phyloP scores from a whole-genome alignment of 2,113 vertebrate genomes.

The Tinamus guttatus region DNA sequence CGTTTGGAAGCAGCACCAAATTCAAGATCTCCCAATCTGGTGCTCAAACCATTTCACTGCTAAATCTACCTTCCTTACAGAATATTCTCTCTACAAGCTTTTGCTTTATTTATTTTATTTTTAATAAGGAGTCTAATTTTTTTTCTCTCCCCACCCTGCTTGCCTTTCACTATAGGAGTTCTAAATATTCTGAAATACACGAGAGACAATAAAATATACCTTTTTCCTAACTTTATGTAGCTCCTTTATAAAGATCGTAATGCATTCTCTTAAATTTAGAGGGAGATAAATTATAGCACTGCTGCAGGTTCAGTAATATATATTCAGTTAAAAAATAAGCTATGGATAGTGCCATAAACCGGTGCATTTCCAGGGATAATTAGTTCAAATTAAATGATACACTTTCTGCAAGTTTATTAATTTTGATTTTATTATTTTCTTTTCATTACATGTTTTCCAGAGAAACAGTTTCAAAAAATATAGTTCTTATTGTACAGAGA shows the following conservation, averaged over 20 bases:
- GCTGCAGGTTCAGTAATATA: neutral
- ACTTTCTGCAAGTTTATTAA: neutral
- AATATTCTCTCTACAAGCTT: neutral
- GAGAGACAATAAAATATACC: neutral
- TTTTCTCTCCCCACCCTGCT: fast-evolving
- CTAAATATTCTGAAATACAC: neutral
- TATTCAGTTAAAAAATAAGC: neutral
- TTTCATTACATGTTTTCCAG: neutral
- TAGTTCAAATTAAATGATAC: neutral
- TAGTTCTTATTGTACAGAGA: neutral
- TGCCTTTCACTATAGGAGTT: neutral
- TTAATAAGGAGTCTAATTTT: neutral
- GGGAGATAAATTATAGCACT: neutral
- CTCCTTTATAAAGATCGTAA: neutral
- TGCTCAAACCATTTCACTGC: neutral
- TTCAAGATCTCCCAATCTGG: neutral
- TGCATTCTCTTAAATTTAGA: neutral
- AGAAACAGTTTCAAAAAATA: neutral
- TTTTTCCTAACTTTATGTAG: neutral
- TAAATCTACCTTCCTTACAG: neutral
- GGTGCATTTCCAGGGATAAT: neutral
- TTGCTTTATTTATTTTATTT: neutral
- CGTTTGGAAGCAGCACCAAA: neutral
- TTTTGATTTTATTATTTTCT: neutral
- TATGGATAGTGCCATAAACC: neutral